phyloP scores from a whole-genome alignment of 2,888 invertebrate genomes.

The Melanchra persicariae region DNA sequence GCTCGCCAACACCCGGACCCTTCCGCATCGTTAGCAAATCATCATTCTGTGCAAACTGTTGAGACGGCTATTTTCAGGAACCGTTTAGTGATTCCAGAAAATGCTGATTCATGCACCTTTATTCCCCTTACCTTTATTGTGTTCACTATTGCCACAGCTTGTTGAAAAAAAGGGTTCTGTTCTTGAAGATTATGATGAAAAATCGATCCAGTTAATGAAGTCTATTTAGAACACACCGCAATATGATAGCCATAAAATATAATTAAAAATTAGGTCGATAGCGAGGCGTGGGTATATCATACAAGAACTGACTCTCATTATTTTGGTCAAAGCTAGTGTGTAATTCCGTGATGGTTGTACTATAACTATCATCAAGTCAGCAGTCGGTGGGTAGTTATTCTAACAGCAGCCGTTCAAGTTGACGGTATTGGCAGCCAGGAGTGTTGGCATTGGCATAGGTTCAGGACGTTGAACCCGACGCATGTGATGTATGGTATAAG shows the following conservation, averaged over 20 bases:
- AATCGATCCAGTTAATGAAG: slow-evolving; percentile 18
- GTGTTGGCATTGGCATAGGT: slow-evolving; percentile 87
- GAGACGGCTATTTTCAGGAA: slow-evolving; percentile 66
- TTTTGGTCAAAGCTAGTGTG: slow-evolving; percentile 11
- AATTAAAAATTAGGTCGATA: slow-evolving; percentile 51
- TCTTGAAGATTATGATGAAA: slow-evolving; percentile 1
- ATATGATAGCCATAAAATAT: slow-evolving; percentile 53
- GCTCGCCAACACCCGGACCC: slow-evolving; percentile 81
- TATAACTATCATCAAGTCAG: slow-evolving; percentile 30
- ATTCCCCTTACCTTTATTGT: slow-evolving; percentile 1
- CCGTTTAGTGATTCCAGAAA: slow-evolving; percentile 60
- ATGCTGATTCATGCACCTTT: slow-evolving; percentile 57
- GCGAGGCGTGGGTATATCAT: slow-evolving; percentile 30
- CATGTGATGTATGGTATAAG: slow-evolving; percentile 69
- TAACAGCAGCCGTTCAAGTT: slow-evolving; percentile 48
- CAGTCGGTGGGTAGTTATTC: slow-evolving; percentile 33
- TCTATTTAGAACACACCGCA: slow-evolving; percentile 22
- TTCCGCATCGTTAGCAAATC: slow-evolving; percentile 87
- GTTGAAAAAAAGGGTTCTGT: not conserved
- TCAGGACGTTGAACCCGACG: slow-evolving; percentile 81
- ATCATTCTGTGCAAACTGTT: slow-evolving; percentile 77
- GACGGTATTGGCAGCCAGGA: slow-evolving; percentile 77
- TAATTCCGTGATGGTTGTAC: slow-evolving; percentile 15
- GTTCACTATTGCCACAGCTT: not conserved
- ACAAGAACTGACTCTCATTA: slow-evolving; percentile 17